Conservation (phyloP, 2,888 invertebrate genomes). For the Acanthopleura granulata region DNA sequence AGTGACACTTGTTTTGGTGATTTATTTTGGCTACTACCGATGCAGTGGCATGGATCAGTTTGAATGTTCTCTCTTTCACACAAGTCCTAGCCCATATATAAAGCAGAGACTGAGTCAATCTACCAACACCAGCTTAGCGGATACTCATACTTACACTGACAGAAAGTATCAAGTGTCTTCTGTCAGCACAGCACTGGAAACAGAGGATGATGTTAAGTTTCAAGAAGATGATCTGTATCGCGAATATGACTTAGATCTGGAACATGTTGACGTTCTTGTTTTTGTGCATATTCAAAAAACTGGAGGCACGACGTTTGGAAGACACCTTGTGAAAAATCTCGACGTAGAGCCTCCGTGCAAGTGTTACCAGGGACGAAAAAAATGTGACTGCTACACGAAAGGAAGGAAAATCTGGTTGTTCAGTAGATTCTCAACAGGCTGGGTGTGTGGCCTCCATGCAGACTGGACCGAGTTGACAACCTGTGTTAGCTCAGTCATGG, state of each 20-base stretch:
- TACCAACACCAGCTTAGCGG: neutral
- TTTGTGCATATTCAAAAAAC: slow-evolving; percentile 99
- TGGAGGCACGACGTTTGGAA: slow-evolving; percentile 96
- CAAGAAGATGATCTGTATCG: slow-evolving; percentile 90
- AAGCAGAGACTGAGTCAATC: neutral
- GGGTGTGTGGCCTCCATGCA: slow-evolving; percentile 91
- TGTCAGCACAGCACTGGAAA: neutral
- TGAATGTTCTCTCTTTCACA: neutral
- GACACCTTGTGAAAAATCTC: slow-evolving; percentile 94
- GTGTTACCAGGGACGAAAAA: slow-evolving; percentile 89
- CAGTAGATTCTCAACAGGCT: slow-evolving; percentile 68
- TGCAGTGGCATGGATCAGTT: neutral
- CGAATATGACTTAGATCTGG: slow-evolving; percentile 71
- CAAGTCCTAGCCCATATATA: neutral
- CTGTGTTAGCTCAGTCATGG: slow-evolving; percentile 82
- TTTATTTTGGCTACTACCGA: neutral
- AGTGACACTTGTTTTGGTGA: neutral
- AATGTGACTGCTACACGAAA: slow-evolving; percentile 72
- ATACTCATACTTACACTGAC: too few species aligned
- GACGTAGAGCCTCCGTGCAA: slow-evolving; percentile 93
- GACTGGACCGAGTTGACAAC: slow-evolving; percentile 92
- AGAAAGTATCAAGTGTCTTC: too few species aligned
- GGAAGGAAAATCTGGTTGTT: slow-evolving; percentile 83
- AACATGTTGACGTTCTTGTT: slow-evolving; percentile 96
- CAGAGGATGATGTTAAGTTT: slow-evolving; percentile 21